Conservation (phyloP, 2,113 vertebrate genomes). For the Odocoileus hemionus region DNA sequence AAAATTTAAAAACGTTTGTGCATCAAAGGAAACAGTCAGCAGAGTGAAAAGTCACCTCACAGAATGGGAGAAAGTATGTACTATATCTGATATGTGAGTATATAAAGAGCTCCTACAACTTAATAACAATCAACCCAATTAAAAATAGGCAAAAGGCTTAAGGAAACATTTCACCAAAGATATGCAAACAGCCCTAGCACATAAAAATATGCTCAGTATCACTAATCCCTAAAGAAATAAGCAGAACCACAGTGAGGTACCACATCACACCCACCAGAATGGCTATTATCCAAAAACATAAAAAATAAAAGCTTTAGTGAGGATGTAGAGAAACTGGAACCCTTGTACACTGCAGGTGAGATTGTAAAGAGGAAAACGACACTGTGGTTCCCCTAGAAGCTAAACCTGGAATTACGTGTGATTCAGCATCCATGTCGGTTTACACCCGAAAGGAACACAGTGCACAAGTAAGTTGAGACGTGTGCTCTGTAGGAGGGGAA, state of each 20-base stretch:
- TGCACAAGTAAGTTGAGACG: fast-evolving
- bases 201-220: background rate
- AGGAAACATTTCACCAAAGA: background rate
- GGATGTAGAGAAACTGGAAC: background rate
- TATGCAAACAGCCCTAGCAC: background rate
- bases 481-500: fast-evolving
- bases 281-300: no score
- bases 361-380: fast-evolving
- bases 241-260: background rate
- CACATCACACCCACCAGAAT: fast-evolving
- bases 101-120: background rate
- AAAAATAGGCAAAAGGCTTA: background rate
- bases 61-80: background rate
- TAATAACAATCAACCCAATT: background rate
- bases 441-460: background rate
- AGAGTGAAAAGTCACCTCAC: background rate
- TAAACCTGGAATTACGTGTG: fast-evolving
- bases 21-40: background rate
- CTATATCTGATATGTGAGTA: background rate
- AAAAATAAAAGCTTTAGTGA: fast-evolving
- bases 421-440: fast-evolving
- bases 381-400: fast-evolving
- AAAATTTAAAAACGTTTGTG: background rate
- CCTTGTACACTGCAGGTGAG: fast-evolving
- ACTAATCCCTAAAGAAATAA: background rate